Base-by-base conservation (phyloP, 2,888 invertebrate genomes). In the Dicyrtoma fusca region DNA sequence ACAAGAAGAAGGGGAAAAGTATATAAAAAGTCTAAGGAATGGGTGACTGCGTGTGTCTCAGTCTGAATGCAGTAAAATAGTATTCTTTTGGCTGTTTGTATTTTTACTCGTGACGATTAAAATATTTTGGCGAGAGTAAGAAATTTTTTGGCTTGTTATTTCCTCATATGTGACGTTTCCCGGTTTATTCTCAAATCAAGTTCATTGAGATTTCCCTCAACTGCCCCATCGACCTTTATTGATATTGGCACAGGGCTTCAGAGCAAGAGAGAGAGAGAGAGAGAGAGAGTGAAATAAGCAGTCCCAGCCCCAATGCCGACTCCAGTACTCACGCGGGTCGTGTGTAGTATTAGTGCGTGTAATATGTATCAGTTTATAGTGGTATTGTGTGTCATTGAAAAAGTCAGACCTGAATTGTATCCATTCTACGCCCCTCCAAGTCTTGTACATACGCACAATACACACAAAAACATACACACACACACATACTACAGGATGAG, bases 221-320 rank as follows among this genome's bases (percentile, higher is more conserved):
- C 74, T 74, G 74, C 71, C 74, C 74, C 74, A 74, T 74, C 74
- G 74, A 74, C 74, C 74, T 74, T 74, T 74, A 74, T 74, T 74
- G 71, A 69, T 74, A 71, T 74, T 74, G 74, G 74, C 74, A 74
- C 26, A 62, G 69, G 71, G 63, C 47, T 63, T n/a, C n/a, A n/a
- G n/a, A n/a, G n/a, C n/a, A n/a, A n/a, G n/a, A n/a, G n/a, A n/a
- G n/a, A n/a, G n/a, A n/a, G n/a, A n/a, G n/a, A n/a, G n/a, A n/a
- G n/a, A n/a, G n/a, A n/a, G n/a, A n/a, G n/a, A n/a, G n/a, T n/a
- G n/a, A n/a, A n/a, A n/a, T n/a, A n/a, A n/a, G n/a, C 63, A n/a
- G 23, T n/a, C 57, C 57, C 34, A 34, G 34, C 8, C 34, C 34
- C 34, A 34, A 8, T 34, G 34, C 34, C 34, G 34, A 34, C 3